Conservation (phyloP, 2,888 invertebrate genomes). For the Cylindroiulus punctatus region DNA sequence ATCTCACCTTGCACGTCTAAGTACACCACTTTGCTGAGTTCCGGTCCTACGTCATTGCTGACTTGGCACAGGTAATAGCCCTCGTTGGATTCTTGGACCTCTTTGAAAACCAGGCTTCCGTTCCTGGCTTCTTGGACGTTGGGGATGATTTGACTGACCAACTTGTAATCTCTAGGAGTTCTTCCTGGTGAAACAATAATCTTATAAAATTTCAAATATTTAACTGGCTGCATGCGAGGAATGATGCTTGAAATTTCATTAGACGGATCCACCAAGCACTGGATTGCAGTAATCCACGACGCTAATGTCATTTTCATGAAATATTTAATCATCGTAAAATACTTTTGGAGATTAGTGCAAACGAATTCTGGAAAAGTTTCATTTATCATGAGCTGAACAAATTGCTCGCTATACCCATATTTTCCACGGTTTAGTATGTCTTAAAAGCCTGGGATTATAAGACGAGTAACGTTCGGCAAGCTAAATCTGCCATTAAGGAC, state of each 20-base stretch:
- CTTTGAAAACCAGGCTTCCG: conserved; percentile 56
- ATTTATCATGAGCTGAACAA: not conserved
- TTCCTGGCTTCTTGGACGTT: conserved; percentile 55
- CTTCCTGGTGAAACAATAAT: conserved; percentile 56
- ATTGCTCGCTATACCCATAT: not conserved
- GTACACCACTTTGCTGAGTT: conserved; percentile 59
- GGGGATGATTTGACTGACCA: conserved; percentile 42
- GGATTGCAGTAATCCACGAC: not conserved
- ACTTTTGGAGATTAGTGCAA: not conserved
- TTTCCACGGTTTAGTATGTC: not conserved
- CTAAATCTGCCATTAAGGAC: not conserved
- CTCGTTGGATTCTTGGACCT: conserved; percentile 57
- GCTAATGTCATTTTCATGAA: conserved; percentile 6
- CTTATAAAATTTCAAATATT: conserved; percentile 49
- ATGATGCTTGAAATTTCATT: not conserved
- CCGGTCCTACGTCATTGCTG: conserved; percentile 58
- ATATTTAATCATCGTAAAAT: conserved; percentile 4
- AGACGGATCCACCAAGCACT: not conserved
- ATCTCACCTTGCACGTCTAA: conserved; percentile 58
- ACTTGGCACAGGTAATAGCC: conserved; percentile 58
- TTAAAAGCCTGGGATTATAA: not conserved
- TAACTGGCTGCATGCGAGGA: not conserved
- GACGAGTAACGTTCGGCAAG: not conserved
- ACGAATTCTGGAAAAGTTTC: not conserved
- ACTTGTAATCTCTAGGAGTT: conserved; percentile 57